phyloP scores from a whole-genome alignment of 2,797 vertebrate genomes.

The Falco columbarius region DNA sequence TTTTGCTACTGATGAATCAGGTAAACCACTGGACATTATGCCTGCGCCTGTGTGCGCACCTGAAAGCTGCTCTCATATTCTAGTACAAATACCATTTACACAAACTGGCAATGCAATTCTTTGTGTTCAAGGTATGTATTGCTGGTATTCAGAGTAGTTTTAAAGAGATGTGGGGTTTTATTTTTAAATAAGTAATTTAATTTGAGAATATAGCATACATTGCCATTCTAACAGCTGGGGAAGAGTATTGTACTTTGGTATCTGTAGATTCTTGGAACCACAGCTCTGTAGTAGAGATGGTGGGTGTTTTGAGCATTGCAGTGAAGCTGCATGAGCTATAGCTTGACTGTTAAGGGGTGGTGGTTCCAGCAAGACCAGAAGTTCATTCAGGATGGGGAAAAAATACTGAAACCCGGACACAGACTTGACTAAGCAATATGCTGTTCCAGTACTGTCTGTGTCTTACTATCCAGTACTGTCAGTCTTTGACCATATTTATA shows the following conservation, averaged over 20 bases:
- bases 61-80: neutral
- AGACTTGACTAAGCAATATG: neutral
- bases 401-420: neutral
- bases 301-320: neutral
- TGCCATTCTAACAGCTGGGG: neutral
- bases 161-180: neutral
- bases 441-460: neutral
- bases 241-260: neutral
- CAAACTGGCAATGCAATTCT: neutral
- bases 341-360: neutral
- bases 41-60: neutral
- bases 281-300: neutral
- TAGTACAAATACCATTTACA: neutral
- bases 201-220: neutral
- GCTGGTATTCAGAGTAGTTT: neutral
- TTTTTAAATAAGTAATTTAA: neutral
- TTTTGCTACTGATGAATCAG: neutral
- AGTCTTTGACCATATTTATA: neutral
- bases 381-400: neutral
- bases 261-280: neutral
- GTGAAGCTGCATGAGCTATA: neutral
- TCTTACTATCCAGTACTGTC: neutral
- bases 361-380: neutral
- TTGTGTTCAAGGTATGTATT: neutral
- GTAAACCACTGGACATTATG: neutral